Conservation (phyloP, 2,888 invertebrate species). For the Lithosia quadra region DNA sequence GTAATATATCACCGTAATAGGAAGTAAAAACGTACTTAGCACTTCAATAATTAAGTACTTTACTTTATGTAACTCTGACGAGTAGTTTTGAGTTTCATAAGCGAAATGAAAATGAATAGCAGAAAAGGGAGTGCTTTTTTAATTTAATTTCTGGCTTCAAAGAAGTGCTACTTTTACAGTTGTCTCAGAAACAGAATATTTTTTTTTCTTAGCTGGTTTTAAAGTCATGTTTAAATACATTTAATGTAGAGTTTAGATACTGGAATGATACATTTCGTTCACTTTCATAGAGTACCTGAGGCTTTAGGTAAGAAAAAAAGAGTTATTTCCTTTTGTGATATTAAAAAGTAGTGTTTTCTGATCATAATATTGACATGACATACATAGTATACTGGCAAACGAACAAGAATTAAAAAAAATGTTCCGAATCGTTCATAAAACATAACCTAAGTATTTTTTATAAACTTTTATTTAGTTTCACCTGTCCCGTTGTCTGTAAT, state of each 20-base stretch:
- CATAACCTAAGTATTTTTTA: no score
- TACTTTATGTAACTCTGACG: neutral
- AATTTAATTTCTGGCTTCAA: neutral
- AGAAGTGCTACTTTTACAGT: neutral
- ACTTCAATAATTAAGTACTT: neutral
- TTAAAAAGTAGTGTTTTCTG: no score
- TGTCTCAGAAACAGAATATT: neutral
- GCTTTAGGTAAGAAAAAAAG: no score
- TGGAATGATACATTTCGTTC: neutral
- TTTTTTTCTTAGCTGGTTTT: neutral
- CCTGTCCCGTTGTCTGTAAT: no score
- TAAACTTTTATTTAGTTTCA: no score
- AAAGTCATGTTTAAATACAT: neutral
- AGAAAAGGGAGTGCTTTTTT: neutral
- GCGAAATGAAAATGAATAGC: neutral
- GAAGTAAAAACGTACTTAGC: slow-evolving; percentile 7
- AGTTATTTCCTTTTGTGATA: no score
- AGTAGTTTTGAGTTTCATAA: slow-evolving; percentile 1
- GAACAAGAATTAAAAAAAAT: no score
- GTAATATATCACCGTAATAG: neutral
- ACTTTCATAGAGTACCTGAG: neutral
- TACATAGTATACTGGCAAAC: no score
- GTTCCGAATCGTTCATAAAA: no score
- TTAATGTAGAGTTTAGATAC: neutral
- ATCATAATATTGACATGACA: no score